Percentiles rank a stretch among this genome's conserved stretches.
These are phyloP conservation scores for Zaprionus vittiger DNA, from an alignment of 1,140 invertebrate genomes.

Conservation along the genomic window DNA sequence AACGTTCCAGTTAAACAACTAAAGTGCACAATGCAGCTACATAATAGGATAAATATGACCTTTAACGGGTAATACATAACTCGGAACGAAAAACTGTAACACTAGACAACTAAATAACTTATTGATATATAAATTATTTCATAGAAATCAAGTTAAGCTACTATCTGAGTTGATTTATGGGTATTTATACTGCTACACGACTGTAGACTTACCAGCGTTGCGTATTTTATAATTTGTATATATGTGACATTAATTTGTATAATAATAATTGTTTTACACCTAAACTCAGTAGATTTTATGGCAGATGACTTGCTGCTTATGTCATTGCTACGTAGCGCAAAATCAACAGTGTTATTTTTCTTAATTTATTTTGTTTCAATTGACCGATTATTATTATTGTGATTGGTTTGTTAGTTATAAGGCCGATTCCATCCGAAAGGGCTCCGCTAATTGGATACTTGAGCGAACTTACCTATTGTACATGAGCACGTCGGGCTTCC, in stretches of 20 bases:
- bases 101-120: slow-evolving; percentile 8
- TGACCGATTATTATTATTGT: slow-evolving; percentile 16
- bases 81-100: slow-evolving; percentile 37
- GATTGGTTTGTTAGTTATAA: slow-evolving; percentile 22
- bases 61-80: slow-evolving; percentile 13
- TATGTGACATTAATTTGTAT: slow-evolving; percentile 2
- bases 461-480: slow-evolving; percentile 95
- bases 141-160: slow-evolving; percentile 10
- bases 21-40: slow-evolving; percentile 71
- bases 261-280: slow-evolving; percentile 13
- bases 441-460: slow-evolving; percentile 23
- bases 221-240: slow-evolving; percentile 9
- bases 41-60: slow-evolving; percentile 21
- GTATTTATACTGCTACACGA: background rate
- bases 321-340: slow-evolving; percentile 47
- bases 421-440: background rate
- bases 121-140: background rate
- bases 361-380: slow-evolving; percentile 24
- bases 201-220: slow-evolving; percentile 48
- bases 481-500: slow-evolving; percentile 99
- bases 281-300: slow-evolving; percentile 10
- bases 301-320: slow-evolving; percentile 21
- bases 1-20: slow-evolving; percentile 36
- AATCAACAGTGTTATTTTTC: slow-evolving; percentile 21
- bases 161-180: slow-evolving; percentile 4